These are phyloP conservation scores for Limnothrissa miodon DNA, from an alignment of 2,113 vertebrate genomes.

Conservation along the genomic window DNA sequence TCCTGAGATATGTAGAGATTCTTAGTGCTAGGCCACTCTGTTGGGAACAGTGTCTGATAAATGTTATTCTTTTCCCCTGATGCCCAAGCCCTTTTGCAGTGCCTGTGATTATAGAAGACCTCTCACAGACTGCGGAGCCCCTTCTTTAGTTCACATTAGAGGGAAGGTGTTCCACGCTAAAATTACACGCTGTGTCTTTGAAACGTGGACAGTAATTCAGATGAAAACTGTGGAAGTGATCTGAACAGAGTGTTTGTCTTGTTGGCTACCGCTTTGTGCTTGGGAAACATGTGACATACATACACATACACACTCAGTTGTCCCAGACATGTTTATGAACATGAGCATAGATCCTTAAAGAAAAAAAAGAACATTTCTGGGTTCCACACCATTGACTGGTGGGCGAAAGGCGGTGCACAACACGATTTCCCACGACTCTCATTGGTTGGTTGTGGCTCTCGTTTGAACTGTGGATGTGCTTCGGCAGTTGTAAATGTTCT, in stretches of 20 bases:
- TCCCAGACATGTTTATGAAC: neutral
- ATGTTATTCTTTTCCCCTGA: neutral
- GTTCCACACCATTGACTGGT: neutral
- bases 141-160: neutral
- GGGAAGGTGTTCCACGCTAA: neutral
- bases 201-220: neutral
- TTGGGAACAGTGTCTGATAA: neutral
- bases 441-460: conserved; percentile 18
- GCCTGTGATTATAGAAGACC: neutral
- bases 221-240: neutral
- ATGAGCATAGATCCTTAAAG: neutral
- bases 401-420: neutral
- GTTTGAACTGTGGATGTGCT: conserved; percentile 15
- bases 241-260: neutral
- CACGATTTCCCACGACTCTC: conserved; percentile 22
- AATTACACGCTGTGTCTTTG: neutral
- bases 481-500: conserved; percentile 60
- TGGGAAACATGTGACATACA: neutral
- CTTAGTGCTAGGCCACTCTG: neutral
- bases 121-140: neutral
- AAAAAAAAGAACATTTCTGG: neutral
- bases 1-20: neutral
- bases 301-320: neutral
- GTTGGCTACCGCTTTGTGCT: neutral
- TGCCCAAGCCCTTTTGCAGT: neutral